A percentile compares a stretch with the other conserved stretches of the same genome.
phyloP scores from a whole-genome alignment of 2,797 vertebrate species.

The Ctenochaetus hawaiiensis region DNA sequence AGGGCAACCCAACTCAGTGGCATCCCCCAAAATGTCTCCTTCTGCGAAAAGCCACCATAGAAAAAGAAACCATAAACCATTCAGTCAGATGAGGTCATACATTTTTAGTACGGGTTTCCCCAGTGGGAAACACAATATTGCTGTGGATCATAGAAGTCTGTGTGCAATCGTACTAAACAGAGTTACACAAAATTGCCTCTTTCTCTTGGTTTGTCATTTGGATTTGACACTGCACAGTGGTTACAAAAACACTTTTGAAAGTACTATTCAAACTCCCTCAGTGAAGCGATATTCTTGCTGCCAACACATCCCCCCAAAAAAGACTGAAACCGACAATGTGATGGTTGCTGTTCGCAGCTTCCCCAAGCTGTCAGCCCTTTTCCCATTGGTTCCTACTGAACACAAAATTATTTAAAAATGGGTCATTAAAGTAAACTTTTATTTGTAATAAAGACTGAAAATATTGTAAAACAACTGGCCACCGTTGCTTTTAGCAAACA shows the following conservation, averaged over 20 bases:
- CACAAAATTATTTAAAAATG: background rate
- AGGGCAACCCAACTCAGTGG: conserved; percentile 68
- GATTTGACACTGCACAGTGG: background rate
- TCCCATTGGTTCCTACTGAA: background rate
- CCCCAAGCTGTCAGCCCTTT: background rate
- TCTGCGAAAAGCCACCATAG: conserved; percentile 64
- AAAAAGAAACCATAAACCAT: conserved; percentile 75
- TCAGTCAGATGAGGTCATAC: conserved; percentile 69
- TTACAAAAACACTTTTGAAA: conserved; percentile 27
- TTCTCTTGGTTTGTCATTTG: conserved; percentile 22
- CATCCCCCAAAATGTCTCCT: conserved; percentile 69
- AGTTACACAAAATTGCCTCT: conserved; percentile 18
- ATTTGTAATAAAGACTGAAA: background rate
- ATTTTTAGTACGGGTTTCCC: conserved; percentile 58
- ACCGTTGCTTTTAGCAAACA: background rate
- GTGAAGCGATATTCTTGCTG: background rate
- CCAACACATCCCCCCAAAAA: conserved; percentile 4
- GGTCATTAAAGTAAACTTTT: background rate
- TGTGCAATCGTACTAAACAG: conserved; percentile 29
- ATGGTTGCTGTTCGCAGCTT: background rate
- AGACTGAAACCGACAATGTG: background rate
- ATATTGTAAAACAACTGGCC: background rate
- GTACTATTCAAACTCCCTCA: conserved; percentile 1
- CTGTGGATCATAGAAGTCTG: conserved; percentile 48
- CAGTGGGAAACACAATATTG: conserved; percentile 58